phyloP scores from a whole-genome alignment of 2,888 invertebrate genomes.

The Stramonita haemastoma region DNA sequence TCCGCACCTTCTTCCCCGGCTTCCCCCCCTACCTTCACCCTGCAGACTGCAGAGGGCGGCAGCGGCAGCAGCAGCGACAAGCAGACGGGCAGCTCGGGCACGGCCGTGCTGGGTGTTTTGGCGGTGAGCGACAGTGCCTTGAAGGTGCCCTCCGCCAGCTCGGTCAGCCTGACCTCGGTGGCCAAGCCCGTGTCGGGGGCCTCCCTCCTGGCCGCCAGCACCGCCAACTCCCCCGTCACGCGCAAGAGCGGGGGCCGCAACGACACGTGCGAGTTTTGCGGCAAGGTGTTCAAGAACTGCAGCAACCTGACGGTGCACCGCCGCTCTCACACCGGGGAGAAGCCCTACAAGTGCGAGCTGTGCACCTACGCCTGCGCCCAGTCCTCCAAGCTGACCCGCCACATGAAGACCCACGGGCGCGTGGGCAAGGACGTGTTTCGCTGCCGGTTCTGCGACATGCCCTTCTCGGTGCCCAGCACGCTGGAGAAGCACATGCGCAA shows the following conservation, averaged over 20 bases:
- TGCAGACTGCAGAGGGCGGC: conserved; percentile 37
- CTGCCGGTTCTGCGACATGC: conserved; percentile 99
- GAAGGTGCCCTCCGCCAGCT: conserved; percentile 52
- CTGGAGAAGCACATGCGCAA: conserved; percentile 99
- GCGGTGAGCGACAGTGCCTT: conserved; percentile 63
- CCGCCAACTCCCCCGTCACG: conserved; percentile 45
- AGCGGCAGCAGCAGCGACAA: conserved; percentile 44
- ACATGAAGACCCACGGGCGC: conserved; percentile 99
- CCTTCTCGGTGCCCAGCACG: conserved; percentile 99
- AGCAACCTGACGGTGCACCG: conserved; percentile 78
- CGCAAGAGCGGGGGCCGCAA: conserved; percentile 66
- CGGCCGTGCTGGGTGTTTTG: conserved; percentile 1
- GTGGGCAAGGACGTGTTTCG: conserved; percentile 98
- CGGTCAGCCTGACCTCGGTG: conserved; percentile 39
- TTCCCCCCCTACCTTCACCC: conserved; percentile 47
- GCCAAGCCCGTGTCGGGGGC: conserved; percentile 49
- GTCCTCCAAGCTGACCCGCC: conserved; percentile 98
- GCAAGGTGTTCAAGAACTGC: conserved; percentile 95
- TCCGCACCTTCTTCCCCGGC: conserved; percentile 48
- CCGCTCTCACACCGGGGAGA: conserved; percentile 86
- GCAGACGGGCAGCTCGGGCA: background rate
- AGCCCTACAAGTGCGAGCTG: conserved; percentile 98
- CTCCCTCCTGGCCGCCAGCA: conserved; percentile 47
- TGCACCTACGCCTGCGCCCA: conserved; percentile 99
- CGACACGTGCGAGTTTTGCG: conserved; percentile 80